Conservation (phyloP, 2,888 invertebrate species). For the Corbicula japonica region DNA sequence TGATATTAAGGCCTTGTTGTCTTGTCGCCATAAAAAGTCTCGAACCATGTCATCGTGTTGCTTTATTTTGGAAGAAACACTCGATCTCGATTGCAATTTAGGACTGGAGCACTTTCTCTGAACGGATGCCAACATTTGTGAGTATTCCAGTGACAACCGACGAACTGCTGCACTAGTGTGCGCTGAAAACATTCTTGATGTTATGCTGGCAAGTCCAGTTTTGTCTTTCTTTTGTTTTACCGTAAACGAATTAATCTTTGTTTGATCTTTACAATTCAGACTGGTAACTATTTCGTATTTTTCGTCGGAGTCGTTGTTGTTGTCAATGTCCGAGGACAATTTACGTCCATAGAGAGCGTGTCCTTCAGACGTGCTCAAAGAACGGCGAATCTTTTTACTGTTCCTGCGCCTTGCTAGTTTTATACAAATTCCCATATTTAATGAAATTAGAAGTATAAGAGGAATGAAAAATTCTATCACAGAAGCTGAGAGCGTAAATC, state of each 20-base stretch:
- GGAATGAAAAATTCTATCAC: slow-evolving; percentile 76
- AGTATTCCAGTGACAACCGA: slow-evolving; percentile 42
- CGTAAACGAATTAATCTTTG: too few relatives aligned
- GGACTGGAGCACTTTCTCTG: slow-evolving; percentile 28
- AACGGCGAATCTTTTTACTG: slow-evolving; percentile 79
- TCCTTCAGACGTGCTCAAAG: slow-evolving; percentile 76
- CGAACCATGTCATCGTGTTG: slow-evolving; percentile 77
- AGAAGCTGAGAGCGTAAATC: slow-evolving; percentile 67
- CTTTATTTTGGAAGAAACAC: slow-evolving; percentile 43
- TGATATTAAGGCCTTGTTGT: slow-evolving; percentile 79
- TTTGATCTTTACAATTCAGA: too few relatives aligned
- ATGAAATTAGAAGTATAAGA: slow-evolving; percentile 69
- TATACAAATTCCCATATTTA: slow-evolving; percentile 78
- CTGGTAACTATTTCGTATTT: slow-evolving; percentile 15
- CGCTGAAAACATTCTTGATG: slow-evolving; percentile 23
- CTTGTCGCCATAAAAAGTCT: slow-evolving; percentile 79
- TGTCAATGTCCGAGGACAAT: slow-evolving; percentile 70
- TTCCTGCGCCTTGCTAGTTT: slow-evolving; percentile 78
- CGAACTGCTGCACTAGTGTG: slow-evolving; percentile 32
- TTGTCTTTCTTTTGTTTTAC: too few relatives aligned
- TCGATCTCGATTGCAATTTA: slow-evolving; percentile 20
- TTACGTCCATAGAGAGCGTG: slow-evolving; percentile 72
- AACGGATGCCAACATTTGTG: slow-evolving; percentile 33
- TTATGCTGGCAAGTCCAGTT: too few relatives aligned
- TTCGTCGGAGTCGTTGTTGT: slow-evolving; percentile 33